Evolutionary conservation across 2,888 invertebrate species (phyloP).

Genomic region (Euspilapteryx auroguttella): DNA sequence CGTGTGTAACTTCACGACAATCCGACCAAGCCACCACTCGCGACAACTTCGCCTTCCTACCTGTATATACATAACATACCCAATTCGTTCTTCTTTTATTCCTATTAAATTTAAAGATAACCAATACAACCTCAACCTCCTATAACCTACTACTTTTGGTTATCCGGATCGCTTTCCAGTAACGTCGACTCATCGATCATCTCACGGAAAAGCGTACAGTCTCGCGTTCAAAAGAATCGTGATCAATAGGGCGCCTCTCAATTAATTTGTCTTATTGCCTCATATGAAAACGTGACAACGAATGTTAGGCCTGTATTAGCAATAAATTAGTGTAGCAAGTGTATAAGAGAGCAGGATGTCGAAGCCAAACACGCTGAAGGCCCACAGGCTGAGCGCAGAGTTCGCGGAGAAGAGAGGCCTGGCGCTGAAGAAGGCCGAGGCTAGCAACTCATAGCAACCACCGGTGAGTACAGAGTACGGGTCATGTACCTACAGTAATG

Average conservation of each 20-base stretch:
- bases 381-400: constrained; percentile 52
- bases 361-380: constrained; percentile 49
- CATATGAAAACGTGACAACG: too few relatives aligned
- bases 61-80: constrained; percentile 53
- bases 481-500: too few relatives aligned
- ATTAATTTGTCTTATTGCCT: too few relatives aligned
- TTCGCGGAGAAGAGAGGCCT: constrained; percentile 46
- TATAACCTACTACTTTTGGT: too few relatives aligned
- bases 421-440: constrained; percentile 40
- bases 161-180: too few relatives aligned
- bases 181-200: too few relatives aligned
- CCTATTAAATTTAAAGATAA: too few relatives aligned
- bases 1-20: constrained; percentile 42
- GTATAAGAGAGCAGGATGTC: too few relatives aligned
- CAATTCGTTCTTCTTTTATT: constrained; percentile 18
- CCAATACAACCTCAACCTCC: too few relatives aligned
- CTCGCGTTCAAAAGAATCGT: constrained; percentile 32
- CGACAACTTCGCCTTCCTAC: constrained; percentile 40
- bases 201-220: too few relatives aligned
- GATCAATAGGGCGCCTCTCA: constrained; percentile 46
- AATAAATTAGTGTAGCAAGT: constrained; percentile 5
- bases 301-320: too few relatives aligned
- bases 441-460: constrained; percentile 51
- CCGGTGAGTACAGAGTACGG: constrained; percentile 49
- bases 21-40: constrained; percentile 37